These are phyloP conservation scores for Agrilus cyanescens DNA, from an alignment of 2,888 invertebrate genomes.

Conservation along the genomic window DNA sequence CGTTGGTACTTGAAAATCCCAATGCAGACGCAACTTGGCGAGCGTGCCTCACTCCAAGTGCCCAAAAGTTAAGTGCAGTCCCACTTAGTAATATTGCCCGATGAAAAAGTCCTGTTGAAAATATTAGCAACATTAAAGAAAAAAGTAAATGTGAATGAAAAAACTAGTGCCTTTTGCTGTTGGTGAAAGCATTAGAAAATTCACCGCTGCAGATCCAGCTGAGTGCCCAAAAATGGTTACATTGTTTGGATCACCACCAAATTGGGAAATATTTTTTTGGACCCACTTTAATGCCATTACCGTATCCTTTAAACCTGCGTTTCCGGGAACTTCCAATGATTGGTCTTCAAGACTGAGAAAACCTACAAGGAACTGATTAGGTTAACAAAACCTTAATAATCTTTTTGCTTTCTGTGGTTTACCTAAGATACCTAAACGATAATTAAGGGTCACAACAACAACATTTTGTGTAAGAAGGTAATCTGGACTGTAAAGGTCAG, in stretches of 20 bases:
- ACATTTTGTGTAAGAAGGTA: slow-evolving; percentile 31
- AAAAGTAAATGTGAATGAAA: too few relatives aligned
- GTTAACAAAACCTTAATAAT: background rate
- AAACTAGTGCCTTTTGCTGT: background rate
- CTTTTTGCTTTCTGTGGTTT: slow-evolving; percentile 1
- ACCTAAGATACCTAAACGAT: slow-evolving; percentile 32
- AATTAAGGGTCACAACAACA: slow-evolving; percentile 30
- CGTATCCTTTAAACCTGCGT: too few relatives aligned
- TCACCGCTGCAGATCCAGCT: too few relatives aligned
- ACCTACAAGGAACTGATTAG: background rate
- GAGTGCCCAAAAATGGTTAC: too few relatives aligned
- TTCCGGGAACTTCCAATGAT: too few relatives aligned
- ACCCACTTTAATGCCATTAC: too few relatives aligned
- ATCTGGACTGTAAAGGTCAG: slow-evolving; percentile 27
- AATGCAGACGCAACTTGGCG: slow-evolving; percentile 5
- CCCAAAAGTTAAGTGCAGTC: slow-evolving; percentile 18
- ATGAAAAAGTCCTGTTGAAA: slow-evolving; percentile 18
- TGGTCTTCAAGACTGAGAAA: too few relatives aligned
- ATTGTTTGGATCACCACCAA: slow-evolving; percentile 5
- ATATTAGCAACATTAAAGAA: too few relatives aligned
- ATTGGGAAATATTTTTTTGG: background rate
- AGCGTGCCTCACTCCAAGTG: slow-evolving; percentile 9
- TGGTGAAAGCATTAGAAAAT: too few relatives aligned
- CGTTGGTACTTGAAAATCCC: background rate
- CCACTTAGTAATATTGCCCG: slow-evolving; percentile 25